Evolutionary conservation across 2,888 invertebrate species (phyloP), one percentile per base, ranked within the genome.

Genomic region (Pristionchus mayeri): DNA sequence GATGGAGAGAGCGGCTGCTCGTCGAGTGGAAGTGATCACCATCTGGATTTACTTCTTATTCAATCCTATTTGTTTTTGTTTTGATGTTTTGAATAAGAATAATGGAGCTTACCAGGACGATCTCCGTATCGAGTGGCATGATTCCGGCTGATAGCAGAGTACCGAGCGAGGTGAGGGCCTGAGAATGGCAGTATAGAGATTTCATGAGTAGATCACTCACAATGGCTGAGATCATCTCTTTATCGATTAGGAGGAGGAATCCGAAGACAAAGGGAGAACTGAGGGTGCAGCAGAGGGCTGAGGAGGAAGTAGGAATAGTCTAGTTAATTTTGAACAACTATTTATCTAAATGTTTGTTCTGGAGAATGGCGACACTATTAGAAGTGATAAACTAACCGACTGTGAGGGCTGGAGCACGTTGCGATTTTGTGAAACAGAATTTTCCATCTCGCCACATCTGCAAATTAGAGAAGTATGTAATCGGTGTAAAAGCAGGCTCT

Each of bases 111-210:
- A 79, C 79, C 79, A 79, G 13, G 0, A 79, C 40, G 11, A 79
- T 79, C n/a, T 79, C 79, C 18, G 52, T 18, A 37, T 79, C 79
- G 21, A 79, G 40, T 7, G 79, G 79, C n/a, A 48, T 52, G 34
- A 52, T 54, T 30, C 79, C 79, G 11, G 34, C 79, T 0, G 52
- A 48, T 6, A 54, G 6, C 2, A 79, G 13, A 0, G 34, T 67
- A 18, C 67, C 67, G 27, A 67, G 37, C 18, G 67, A 37, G 21
- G 27, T 37, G 4, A 67, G 34, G 21, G 67, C 37, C 67, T 67
- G 67, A 6, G 37, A 21, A 11, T 34, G 21, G 30, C 37, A 34
- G 52, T 79, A n/a, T 79, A 3, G 2, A 30, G 0, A 21, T 34
- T 16, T 18, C 0, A 13, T 9, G 13, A n/a, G 37, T 2, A 3